Conservation (phyloP, 2,888 invertebrate species). For the Busseola fusca region DNA sequence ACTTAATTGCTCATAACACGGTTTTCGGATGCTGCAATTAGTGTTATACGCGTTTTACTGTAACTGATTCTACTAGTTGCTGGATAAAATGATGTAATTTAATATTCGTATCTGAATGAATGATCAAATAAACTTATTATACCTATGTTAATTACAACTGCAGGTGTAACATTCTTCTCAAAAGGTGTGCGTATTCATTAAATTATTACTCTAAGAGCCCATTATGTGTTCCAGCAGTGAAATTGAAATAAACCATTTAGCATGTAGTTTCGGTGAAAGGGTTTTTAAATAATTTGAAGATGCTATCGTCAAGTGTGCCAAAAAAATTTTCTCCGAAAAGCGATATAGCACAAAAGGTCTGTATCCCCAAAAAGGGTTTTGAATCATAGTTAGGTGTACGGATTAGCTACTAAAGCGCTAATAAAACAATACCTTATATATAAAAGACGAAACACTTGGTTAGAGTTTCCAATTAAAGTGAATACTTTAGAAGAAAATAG, state of each 20-base stretch:
- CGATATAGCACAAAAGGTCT: not conserved
- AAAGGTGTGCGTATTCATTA: conserved; percentile 22
- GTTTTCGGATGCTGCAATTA: conserved; percentile 17
- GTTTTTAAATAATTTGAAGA: conserved; percentile 12
- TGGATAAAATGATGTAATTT: conserved; percentile 29
- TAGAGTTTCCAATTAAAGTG: conserved; percentile 28
- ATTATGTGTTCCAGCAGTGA: conserved; percentile 25
- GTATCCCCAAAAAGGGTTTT: conserved; percentile 1
- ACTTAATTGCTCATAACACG: conserved; percentile 26
- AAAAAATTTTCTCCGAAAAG: not conserved
- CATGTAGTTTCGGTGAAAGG: conserved; percentile 2
- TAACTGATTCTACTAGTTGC: conserved; percentile 30
- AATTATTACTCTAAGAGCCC: conserved; percentile 27
- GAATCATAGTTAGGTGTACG: not conserved
- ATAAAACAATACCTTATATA: conserved; percentile 21
- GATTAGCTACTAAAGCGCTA: not conserved
- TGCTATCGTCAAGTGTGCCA: not conserved
- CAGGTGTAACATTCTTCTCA: conserved; percentile 15
- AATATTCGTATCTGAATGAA: conserved; percentile 30
- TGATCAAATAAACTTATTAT: conserved; percentile 33
- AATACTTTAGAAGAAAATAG: conserved; percentile 20
- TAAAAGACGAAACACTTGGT: conserved; percentile 5
- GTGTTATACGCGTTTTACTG: conserved; percentile 16
- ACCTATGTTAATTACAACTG: conserved; percentile 30
- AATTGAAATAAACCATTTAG: conserved; percentile 7